These are phyloP conservation scores for Drosophila prolongata DNA, from an alignment of 2,888 invertebrate genomes.

Conservation along the genomic window DNA sequence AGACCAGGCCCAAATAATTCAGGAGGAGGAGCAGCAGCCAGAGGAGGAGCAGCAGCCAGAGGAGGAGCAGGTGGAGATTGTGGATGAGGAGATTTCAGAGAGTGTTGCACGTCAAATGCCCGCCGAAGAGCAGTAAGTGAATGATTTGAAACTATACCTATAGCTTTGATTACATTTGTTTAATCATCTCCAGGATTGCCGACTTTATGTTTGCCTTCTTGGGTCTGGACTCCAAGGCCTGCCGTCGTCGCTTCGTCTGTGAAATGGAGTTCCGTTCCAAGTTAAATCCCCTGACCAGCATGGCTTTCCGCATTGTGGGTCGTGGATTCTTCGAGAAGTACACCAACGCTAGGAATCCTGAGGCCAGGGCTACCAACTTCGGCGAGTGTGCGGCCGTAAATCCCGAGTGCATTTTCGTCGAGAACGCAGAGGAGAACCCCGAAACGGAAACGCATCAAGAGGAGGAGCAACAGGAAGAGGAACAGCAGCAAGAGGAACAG, in stretches of 20 bases:
- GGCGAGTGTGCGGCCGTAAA: slow-evolving; percentile 81
- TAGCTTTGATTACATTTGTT: neutral
- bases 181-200: slow-evolving; percentile 72
- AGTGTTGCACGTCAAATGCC: slow-evolving; percentile 66
- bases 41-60: slow-evolving; percentile 26
- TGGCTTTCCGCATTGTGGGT: slow-evolving; percentile 83
- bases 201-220: slow-evolving; percentile 83
- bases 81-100: slow-evolving; percentile 65
- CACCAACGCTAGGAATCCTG: slow-evolving; percentile 72
- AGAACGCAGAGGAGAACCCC: slow-evolving; percentile 36
- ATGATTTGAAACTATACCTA: neutral
- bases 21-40: slow-evolving; percentile 19
- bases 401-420: slow-evolving; percentile 81
- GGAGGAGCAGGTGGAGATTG: slow-evolving; percentile 55
- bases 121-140: slow-evolving; percentile 80
- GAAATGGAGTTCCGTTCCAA: slow-evolving; percentile 85
- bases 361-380: slow-evolving; percentile 77
- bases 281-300: slow-evolving; percentile 81
- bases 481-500: slow-evolving; percentile 11
- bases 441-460: slow-evolving; percentile 33
- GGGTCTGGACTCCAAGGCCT: slow-evolving; percentile 83
- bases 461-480: slow-evolving; percentile 7
- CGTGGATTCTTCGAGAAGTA: slow-evolving; percentile 82
- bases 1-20: neutral
- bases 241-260: slow-evolving; percentile 85